Evolutionary conservation across 2,113 vertebrate genomes (phyloP).

Genomic region (Pongo abelii): DNA sequence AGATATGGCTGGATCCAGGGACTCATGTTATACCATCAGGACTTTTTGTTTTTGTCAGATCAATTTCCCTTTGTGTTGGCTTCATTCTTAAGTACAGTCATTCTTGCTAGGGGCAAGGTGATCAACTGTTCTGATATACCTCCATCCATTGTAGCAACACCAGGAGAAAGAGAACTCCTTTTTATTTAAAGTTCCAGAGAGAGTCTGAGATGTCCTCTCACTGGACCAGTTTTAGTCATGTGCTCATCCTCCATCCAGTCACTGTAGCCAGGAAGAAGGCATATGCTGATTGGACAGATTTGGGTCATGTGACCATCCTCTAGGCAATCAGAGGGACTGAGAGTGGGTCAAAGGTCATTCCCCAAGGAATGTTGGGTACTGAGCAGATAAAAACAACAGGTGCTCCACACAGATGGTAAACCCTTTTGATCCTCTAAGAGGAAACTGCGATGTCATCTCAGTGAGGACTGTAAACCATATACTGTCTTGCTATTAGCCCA

Average conservation of each 20-base stretch:
- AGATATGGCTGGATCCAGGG: not conserved
- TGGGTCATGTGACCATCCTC: not conserved
- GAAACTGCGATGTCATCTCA: not conserved
- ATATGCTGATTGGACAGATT: not conserved
- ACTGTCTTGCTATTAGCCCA: not conserved
- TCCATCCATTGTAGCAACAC: fast-evolving
- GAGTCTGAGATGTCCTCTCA: not conserved
- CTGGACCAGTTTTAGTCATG: not conserved
- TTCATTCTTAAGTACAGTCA: not conserved
- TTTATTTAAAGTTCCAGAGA: not conserved
- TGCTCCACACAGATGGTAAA: not conserved
- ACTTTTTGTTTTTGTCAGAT: not conserved
- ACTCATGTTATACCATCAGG: not conserved
- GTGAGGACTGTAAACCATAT: not conserved
- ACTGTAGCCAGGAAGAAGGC: not conserved
- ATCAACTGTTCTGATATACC: fast-evolving
- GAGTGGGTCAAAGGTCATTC: not conserved
- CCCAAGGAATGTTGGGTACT: not conserved
- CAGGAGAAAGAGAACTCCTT: not conserved
- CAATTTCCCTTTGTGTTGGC: not conserved
- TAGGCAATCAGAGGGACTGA: not conserved
- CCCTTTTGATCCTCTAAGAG: not conserved
- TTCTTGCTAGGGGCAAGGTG: not conserved
- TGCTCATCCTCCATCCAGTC: not conserved
- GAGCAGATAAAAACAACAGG: not conserved